Evolutionary conservation across 1,140 invertebrate species (phyloP).

Genomic region (Hirudo medicinalis): DNA sequence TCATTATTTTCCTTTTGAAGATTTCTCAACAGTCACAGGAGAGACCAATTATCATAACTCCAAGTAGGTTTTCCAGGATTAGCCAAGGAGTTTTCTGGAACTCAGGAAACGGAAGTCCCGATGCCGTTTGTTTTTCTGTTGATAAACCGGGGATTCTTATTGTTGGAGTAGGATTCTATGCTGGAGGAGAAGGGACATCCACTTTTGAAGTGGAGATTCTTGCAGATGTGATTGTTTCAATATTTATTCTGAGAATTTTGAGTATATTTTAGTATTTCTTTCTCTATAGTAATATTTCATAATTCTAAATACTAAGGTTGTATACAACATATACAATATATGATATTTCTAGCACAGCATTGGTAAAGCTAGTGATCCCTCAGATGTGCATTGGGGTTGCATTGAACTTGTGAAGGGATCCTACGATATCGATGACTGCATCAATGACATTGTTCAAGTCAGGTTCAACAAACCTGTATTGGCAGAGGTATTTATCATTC

Average conservation of each 20-base stretch:
- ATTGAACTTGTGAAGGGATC: slow-evolving; percentile 58
- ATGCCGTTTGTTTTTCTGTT: slow-evolving; percentile 87
- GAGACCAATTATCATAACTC: slow-evolving; percentile 3
- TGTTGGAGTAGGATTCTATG: slow-evolving; percentile 75
- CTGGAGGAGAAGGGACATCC: slow-evolving; percentile 53
- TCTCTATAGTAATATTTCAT: neutral
- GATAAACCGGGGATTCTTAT: slow-evolving; percentile 76
- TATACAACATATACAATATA: no score
- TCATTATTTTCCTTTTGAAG: no score
- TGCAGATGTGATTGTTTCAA: slow-evolving; percentile 53
- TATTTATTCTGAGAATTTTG: neutral
- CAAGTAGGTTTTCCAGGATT: slow-evolving; percentile 63
- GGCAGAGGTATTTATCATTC: slow-evolving; percentile 53
- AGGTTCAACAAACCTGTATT: slow-evolving; percentile 76
- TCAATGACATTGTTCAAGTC: slow-evolving; percentile 60
- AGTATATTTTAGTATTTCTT: neutral
- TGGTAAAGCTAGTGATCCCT: slow-evolving; percentile 22
- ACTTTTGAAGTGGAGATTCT: slow-evolving; percentile 75
- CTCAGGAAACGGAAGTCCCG: slow-evolving; percentile 85
- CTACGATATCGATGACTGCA: slow-evolving; percentile 61
- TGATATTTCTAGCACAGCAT: neutral
- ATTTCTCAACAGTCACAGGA: neutral
- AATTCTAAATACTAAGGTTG: neutral
- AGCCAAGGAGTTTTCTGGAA: slow-evolving; percentile 85
- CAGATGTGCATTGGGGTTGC: slow-evolving; percentile 50